phyloP scores from a whole-genome alignment of 2,888 invertebrate genomes.

The Eupelmus urozonus region DNA sequence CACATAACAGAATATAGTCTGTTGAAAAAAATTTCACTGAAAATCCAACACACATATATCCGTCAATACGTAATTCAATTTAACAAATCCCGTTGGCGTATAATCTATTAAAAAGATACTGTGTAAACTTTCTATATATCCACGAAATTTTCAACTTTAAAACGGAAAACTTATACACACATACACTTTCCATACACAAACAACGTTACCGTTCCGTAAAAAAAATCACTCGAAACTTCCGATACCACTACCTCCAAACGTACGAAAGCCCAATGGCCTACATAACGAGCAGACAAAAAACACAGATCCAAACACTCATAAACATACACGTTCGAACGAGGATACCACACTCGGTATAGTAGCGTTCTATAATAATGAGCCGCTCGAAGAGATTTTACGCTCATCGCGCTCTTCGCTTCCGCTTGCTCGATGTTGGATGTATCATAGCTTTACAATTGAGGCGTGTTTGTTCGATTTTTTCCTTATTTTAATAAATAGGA shows the following conservation, averaged over 20 bases:
- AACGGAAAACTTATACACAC: too few relatives aligned
- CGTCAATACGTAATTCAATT: too few relatives aligned
- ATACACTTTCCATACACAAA: not conserved
- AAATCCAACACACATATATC: too few relatives aligned
- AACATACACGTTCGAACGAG: conserved; percentile 46
- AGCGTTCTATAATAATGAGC: conserved; percentile 43
- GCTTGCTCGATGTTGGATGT: conserved; percentile 58
- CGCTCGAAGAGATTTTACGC: conserved; percentile 50
- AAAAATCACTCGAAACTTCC: not conserved
- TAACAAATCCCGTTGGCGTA: not conserved
- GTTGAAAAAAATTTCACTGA: too few relatives aligned
- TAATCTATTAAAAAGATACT: not conserved
- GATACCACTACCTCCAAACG: too few relatives aligned
- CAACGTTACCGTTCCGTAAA: not conserved
- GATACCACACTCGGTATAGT: conserved; percentile 60
- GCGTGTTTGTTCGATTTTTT: conserved; percentile 23
- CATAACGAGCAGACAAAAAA: not conserved
- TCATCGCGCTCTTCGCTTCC: conserved; percentile 54
- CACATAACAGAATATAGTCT: too few relatives aligned
- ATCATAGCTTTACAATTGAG: conserved; percentile 52
- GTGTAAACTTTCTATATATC: conserved; percentile 12
- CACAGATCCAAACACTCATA: conserved; percentile 20
- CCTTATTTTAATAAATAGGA: conserved; percentile 40
- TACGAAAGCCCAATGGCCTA: conserved; percentile 20
- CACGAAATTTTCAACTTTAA: conserved; percentile 12